phyloP scores from a whole-genome alignment of 2,888 invertebrate species.

The Hyalella azteca region DNA sequence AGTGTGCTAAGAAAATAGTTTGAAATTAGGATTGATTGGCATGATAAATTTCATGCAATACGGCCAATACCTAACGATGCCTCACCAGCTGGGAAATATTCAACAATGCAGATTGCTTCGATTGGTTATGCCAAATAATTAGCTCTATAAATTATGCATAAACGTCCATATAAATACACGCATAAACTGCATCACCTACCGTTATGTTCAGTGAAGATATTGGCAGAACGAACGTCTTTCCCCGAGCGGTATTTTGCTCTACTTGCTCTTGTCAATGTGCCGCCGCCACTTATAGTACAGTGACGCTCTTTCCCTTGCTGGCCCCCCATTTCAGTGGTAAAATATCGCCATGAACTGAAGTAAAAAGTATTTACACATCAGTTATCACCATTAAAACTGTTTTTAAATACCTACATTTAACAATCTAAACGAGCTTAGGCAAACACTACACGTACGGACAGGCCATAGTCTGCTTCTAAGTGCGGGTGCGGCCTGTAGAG shows the following conservation, averaged over 20 bases:
- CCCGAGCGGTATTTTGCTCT: constrained; percentile 60
- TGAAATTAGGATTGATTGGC: too few relatives aligned
- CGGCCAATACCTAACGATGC: too few relatives aligned
- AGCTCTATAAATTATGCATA: too few relatives aligned
- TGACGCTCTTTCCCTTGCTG: constrained; percentile 85
- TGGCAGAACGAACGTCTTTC: constrained; percentile 80
- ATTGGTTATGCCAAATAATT: too few relatives aligned
- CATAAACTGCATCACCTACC: constrained; percentile 81
- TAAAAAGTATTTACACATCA: background rate
- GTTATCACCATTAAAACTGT: background rate
- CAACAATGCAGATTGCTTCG: too few relatives aligned
- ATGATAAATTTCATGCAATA: too few relatives aligned
- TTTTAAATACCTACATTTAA: constrained; percentile 34
- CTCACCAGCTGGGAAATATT: too few relatives aligned
- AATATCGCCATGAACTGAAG: background rate
- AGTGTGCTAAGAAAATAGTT: too few relatives aligned
- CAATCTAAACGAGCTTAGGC: background rate
- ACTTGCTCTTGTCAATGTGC: constrained; percentile 54
- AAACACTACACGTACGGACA: background rate
- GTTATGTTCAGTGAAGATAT: constrained; percentile 93
- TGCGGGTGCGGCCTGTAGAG: constrained; percentile 45
- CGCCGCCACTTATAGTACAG: constrained; percentile 39
- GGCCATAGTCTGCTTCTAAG: constrained; percentile 7
- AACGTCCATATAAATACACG: too few relatives aligned
- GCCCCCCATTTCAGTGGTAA: constrained; percentile 76